Base-by-base conservation (phyloP, 2,113 vertebrate genomes). In the Halcyon senegalensis region DNA sequence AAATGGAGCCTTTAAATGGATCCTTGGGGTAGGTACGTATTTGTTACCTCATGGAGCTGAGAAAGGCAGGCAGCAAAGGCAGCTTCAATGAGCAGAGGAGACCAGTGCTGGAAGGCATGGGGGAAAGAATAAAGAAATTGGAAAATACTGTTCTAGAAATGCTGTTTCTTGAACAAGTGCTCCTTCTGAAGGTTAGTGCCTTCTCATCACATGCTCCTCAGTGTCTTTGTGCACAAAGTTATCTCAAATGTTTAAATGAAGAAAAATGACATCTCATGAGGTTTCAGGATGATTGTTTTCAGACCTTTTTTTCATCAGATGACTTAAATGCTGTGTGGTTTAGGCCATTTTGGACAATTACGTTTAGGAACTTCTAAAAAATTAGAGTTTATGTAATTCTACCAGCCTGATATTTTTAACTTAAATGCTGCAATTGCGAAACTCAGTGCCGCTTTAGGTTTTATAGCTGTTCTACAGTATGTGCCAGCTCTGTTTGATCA, bases 341-440 rank as follows among this genome's bases (percentile, higher is more conserved):
- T n/a, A 35, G 41, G 68, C 33, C 62, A 39, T 69, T 86, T 75
- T 44, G 39, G 68, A 46, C 64, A 48, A 8, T 85, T 80, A 18
- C 1, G 5, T 90, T 87, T 62, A 82, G 59, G 53, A 83, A 75
- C 37, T 63, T n/a, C 5, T 55, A 5, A 55, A 87, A 93, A 70
- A 16, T 31, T 17, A 19, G 8, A 69, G 10, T 93, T 94, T 83
- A 86, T 74, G 19, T 80, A 90, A 92, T 88, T 90, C 37, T 4
- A 69, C 28, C 41, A 76, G 39, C 48, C 43, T 48, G 74, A 16
- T 81, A 86, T 86, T 91, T 96, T 96, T 93, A 87, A 84, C 84
- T 69, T 73, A 64, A 87, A 85, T 55, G 53, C 53, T 90, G 67
- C 78, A 80, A 43, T 84, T 90, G 90, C 8, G 17, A 75, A 95